phyloP scores from a whole-genome alignment of 1,140 invertebrate species.

The Trichonephila clavata region DNA sequence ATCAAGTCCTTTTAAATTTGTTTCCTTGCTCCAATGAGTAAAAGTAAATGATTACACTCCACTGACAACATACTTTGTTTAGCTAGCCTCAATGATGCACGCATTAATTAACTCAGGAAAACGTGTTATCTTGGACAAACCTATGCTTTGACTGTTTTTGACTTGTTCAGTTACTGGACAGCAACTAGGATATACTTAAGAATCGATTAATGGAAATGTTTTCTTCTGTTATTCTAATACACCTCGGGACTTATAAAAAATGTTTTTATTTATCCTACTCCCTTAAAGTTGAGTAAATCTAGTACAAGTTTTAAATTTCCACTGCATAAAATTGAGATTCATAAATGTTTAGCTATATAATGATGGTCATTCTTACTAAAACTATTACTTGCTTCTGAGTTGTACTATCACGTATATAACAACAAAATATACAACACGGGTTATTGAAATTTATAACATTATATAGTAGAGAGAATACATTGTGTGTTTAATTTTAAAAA shows the following conservation, averaged over 20 bases:
- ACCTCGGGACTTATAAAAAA: background rate
- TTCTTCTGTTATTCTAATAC: background rate
- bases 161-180: background rate
- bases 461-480: too few species aligned
- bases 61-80: constrained; percentile 64
- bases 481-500: too few species aligned
- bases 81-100: constrained; percentile 41
- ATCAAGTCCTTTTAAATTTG: constrained; percentile 46
- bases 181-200: background rate
- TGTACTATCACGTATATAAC: too few species aligned
- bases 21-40: constrained; percentile 15
- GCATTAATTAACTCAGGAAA: constrained; percentile 44
- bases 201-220: background rate
- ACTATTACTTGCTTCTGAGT: too few species aligned
- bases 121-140: background rate
- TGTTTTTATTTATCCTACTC: too few species aligned
- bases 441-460: too few species aligned
- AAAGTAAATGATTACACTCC: constrained; percentile 65
- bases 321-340: too few species aligned
- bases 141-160: background rate
- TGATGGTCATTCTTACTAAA: too few species aligned
- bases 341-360: too few species aligned
- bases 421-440: too few species aligned
- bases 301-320: too few species aligned
- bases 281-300: too few species aligned